A percentile compares a stretch with the other conserved stretches of the same genome.
phyloP scores from a whole-genome alignment of 1,140 invertebrate species.

The Tetramorium parvispinum region DNA sequence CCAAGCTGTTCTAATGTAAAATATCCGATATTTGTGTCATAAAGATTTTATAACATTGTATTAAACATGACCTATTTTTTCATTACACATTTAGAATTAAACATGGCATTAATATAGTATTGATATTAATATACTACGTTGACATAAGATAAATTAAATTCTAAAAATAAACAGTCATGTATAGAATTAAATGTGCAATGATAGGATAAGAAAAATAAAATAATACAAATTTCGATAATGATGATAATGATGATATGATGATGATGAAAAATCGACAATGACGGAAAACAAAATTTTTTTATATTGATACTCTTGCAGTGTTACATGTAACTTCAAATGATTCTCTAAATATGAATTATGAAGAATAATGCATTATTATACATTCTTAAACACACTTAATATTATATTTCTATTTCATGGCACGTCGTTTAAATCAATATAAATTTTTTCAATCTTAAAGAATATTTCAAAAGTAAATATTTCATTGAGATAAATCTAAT shows the following conservation, averaged over 20 bases:
- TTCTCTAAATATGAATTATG: constrained; percentile 8
- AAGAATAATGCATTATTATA: constrained; percentile 4
- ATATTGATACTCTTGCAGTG: constrained; percentile 4
- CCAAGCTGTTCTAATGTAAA: constrained; percentile 18
- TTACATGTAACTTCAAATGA: neutral
- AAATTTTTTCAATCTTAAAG: constrained; percentile 10
- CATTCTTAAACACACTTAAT: neutral
- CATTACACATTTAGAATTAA: constrained; percentile 8
- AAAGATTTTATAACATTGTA: neutral
- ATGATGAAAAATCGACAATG: neutral
- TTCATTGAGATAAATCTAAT: neutral
- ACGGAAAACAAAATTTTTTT: neutral
- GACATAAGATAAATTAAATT: neutral
- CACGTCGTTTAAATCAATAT: constrained; percentile 15
- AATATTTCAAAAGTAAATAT: constrained; percentile 20
- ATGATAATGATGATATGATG: neutral
- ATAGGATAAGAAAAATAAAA: neutral
- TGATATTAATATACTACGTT: neutral
- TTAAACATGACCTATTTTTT: neutral
- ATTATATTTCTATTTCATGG: constrained; percentile 36
- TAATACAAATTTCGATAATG: neutral
- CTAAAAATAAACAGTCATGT: neutral
- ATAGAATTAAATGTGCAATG: constrained; percentile 27
- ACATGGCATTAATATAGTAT: neutral
- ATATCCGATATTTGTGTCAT: neutral